A percentile compares a stretch with the other conserved stretches of the same genome.
These are phyloP conservation scores for Lycodopsis pacificus DNA, from an alignment of 2,797 vertebrate genomes.

Conservation along the genomic window DNA sequence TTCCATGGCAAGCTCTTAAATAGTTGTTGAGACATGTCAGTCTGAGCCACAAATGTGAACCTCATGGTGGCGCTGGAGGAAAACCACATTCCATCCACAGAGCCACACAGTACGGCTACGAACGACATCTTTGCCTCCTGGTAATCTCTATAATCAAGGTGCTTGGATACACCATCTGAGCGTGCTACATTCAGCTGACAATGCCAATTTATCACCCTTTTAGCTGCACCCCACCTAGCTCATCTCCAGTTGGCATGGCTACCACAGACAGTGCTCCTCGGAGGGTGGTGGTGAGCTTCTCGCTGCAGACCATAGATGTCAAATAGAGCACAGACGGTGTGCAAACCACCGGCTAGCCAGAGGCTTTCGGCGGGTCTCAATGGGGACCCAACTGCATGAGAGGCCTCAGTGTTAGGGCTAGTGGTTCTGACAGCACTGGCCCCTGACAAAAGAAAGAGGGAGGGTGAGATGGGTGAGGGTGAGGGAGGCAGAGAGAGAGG, in stretches of 20 bases:
- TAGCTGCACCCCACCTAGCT: conserved; percentile 46
- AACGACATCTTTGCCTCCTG: conserved; percentile 2
- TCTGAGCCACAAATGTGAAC: not conserved
- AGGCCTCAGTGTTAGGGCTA: conserved; percentile 68
- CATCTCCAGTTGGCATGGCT: conserved; percentile 47
- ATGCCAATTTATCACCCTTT: conserved; percentile 37
- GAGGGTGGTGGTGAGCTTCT: conserved; percentile 33
- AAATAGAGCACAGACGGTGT: conserved; percentile 54
- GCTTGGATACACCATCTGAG: conserved; percentile 25
- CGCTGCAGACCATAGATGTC: conserved; percentile 32
- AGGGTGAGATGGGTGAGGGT: conserved; percentile 23
- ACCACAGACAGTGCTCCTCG: conserved; percentile 20
- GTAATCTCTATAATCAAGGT: conserved; percentile 12
- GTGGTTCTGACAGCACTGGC: conserved; percentile 64
- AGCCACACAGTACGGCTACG: not conserved
- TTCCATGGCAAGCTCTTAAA: not conserved
- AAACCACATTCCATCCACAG: not conserved
- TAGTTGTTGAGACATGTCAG: not conserved
- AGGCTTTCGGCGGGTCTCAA: conserved; percentile 54
- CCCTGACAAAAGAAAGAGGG: conserved; percentile 62
- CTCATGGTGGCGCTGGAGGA: not conserved
- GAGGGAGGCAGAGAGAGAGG: conserved; percentile 5
- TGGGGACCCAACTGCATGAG: conserved; percentile 59
- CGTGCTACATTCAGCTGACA: conserved; percentile 32
- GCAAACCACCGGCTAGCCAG: conserved; percentile 42